Percentiles rank a stretch among this genome's conserved stretches.
Evolutionary conservation across 1,140 invertebrate genomes (phyloP).

Genomic region (Halesus radiatus): DNA sequence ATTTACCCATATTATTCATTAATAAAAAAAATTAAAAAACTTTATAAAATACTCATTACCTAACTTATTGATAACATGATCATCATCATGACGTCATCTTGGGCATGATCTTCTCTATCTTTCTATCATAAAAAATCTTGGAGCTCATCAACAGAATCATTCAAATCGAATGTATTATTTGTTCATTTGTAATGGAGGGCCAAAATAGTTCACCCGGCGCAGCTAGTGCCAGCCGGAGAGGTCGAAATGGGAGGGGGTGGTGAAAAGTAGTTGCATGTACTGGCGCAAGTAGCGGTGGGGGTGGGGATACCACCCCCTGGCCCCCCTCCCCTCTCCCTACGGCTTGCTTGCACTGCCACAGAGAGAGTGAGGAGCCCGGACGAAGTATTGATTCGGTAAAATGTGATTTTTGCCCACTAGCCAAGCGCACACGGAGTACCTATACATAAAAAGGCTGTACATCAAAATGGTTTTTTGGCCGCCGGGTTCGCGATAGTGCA

Average conservation of each 20-base stretch:
- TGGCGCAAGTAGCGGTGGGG: slow-evolving; percentile 17
- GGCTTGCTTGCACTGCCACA: slow-evolving; percentile 45
- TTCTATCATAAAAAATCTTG: too few relatives aligned
- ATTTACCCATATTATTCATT: too few relatives aligned
- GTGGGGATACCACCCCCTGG: neutral
- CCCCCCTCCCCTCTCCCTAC: slow-evolving; percentile 23
- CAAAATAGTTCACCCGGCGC: slow-evolving; percentile 29
- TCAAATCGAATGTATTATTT: too few relatives aligned
- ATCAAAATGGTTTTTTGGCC: slow-evolving; percentile 42
- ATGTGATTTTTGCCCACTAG: slow-evolving; percentile 58
- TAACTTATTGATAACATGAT: too few relatives aligned
- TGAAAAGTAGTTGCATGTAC: slow-evolving; percentile 41
- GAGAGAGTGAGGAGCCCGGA: slow-evolving; percentile 52
- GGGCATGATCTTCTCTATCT: too few relatives aligned
- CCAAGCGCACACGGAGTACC: slow-evolving; percentile 32
- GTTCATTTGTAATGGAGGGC: slow-evolving; percentile 6
- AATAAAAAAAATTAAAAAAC: too few relatives aligned
- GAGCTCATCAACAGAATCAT: too few relatives aligned
- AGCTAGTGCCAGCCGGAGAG: slow-evolving; percentile 10
- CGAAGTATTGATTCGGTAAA: slow-evolving; percentile 58
- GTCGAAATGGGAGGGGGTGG: neutral
- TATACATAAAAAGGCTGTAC: slow-evolving; percentile 44
- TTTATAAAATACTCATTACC: too few relatives aligned
- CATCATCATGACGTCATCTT: too few relatives aligned
- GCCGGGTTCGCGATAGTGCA: slow-evolving; percentile 4